Evolutionary conservation across 92 coral and sea anemone genomes (phyloP), one percentile per base, ranked within the genome.

Genomic region (Paramuricea clavata): DNA sequence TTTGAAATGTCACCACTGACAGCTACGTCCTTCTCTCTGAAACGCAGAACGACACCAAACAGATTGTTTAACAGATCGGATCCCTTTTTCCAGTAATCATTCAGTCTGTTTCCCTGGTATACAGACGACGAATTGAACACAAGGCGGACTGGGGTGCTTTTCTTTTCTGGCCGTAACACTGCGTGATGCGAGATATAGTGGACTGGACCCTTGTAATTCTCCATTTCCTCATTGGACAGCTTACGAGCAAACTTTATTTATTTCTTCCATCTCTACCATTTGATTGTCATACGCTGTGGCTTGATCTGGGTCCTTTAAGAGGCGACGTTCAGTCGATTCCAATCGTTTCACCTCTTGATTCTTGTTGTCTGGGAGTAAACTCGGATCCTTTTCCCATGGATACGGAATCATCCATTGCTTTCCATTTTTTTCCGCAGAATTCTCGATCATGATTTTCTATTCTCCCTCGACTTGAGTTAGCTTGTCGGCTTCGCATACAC

Each of bases 401-500:
- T 88, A 75, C 1, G 88, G 89, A 19, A 83, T 67, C 82, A 77
- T 74, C 92, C 85, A 89, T 68, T 89, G 73, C 1, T 89, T 69
- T 9, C 88, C 85, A 43, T 59, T 33, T 74, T 69, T 74, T 41
- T 13, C 30, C 50, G 82, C 47, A 11, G 87, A 88, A 56, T 61
- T 32, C 25, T 33, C 69, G 36, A 86, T 64, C 64, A 78, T 44
- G 49, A 16, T 62, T 34, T 49, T 83, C 74, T 85, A 88, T 85
- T 92, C 90, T 72, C 95, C 70, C 54, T 92, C 87, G 27, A 72
- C 59, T 33, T 90, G 86, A 13, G 70, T 87, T 34, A 90, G 32
- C 56, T 93, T 93, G 67, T 86, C 92, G 10, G 91, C 93, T 6
- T 92, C 87, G 60, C 91, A 92, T 36, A 87, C 83, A 74, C 93